Evolutionary conservation across 2,797 vertebrate species (phyloP).

Genomic region (Betta splendens): DNA sequence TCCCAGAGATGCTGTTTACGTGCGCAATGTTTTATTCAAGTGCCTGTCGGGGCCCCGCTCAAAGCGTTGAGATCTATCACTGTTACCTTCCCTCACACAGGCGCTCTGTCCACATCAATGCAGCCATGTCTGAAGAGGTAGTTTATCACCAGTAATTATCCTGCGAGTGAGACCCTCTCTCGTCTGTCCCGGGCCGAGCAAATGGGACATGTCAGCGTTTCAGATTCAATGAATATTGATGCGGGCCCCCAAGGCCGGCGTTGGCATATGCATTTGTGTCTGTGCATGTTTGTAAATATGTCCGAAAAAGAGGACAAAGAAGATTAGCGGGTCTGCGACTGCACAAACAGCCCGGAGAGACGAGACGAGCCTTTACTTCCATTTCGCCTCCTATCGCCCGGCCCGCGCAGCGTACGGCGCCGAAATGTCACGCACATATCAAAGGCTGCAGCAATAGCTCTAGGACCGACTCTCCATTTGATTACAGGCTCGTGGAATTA

Average conservation of each 20-base stretch:
- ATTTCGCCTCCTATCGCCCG: not conserved
- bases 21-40: slow-evolving; percentile 68
- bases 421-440: slow-evolving; percentile 36
- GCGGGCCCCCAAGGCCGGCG: slow-evolving; percentile 40
- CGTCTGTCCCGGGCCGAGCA: slow-evolving; percentile 43
- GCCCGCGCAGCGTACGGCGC: slow-evolving; percentile 13
- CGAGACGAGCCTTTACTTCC: slow-evolving; percentile 16
- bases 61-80: slow-evolving; percentile 73
- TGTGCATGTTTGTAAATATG: slow-evolving; percentile 16
- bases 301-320: slow-evolving; percentile 18
- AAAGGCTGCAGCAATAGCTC: slow-evolving; percentile 39
- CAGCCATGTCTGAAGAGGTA: slow-evolving; percentile 51
- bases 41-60: slow-evolving; percentile 38
- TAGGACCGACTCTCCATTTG: slow-evolving; percentile 26
- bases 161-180: slow-evolving; percentile 48
- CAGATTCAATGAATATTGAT: slow-evolving; percentile 69
- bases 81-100: slow-evolving; percentile 60
- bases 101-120: slow-evolving; percentile 67
- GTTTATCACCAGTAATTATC: slow-evolving; percentile 74
- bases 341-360: slow-evolving; percentile 33
- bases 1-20: slow-evolving; percentile 48
- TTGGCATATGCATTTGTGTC: slow-evolving; percentile 42
- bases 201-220: slow-evolving; percentile 60
- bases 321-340: slow-evolving; percentile 38
- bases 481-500: slow-evolving; percentile 11